Base-by-base conservation (phyloP, 2,888 invertebrate genomes). In the Busseola fusca region DNA sequence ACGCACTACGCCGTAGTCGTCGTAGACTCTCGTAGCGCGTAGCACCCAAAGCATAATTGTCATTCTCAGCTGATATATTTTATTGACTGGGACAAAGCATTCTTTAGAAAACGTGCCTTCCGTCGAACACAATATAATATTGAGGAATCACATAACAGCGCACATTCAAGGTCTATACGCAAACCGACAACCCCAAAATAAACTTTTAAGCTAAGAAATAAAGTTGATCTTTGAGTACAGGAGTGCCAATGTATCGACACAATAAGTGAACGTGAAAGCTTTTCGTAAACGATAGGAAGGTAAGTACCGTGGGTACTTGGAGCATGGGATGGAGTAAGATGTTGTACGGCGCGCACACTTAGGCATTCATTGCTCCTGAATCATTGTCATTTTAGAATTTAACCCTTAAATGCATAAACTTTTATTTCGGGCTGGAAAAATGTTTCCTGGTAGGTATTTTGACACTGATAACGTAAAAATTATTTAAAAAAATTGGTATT, bases 1-100 rank as follows among this genome's bases (percentile, higher is more conserved):
- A 67, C 67, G 62, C 16, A 67, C 74, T 64, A 76, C 76, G 69
- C 54, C 76, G 75, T 70, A 76, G 70, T 14, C 42, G 3, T 12
- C 64, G 50, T 60, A 54, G 64, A 25, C 14, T 16, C 25, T 25
- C 63, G 69, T 75, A 69, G 56, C 69, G 40, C 64, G 71, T 76
- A 70, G 71, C 60, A 34, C 48, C n/a, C 45, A 45, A 6, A 21
- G 25, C 58, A 18, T 14, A n/a, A 45, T n/a, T 48, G 27, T 12
- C 40, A 42, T 7, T 42, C 34, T 42, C n/a, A 16, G 27, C 27
- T 14, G 52, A 70, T 59, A 70, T 70, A 70, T 70, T n/a, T 30
- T 40, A 40, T 30, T 37, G 14, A 59, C 12, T 73, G 37, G 37
- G 64, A 37, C 42, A 50, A 52, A 73, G 9, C 27, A 52, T 40